Base-by-base conservation (phyloP, 2,797 vertebrate species). In the Lerista edwardsae region DNA sequence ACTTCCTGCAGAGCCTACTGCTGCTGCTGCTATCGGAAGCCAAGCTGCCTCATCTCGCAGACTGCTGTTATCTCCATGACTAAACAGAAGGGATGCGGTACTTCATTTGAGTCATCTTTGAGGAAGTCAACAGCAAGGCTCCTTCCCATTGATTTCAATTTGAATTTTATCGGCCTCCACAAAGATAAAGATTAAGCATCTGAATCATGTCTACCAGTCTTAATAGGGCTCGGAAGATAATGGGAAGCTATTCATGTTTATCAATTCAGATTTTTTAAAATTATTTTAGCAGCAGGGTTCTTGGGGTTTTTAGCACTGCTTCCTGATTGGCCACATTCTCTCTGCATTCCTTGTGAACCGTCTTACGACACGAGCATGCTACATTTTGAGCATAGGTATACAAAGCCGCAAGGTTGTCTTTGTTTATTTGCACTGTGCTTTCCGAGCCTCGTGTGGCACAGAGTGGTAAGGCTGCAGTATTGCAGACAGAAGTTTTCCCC, bases 1-100 rank as follows among this genome's bases (percentile, higher is more conserved):
- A 34, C 12, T 17, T 36, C 4, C 69, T 44, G 36, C 69, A 72
- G 5, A 65, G 1, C 17, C 41, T 65, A 6, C 41, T 29, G 0
- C 0, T 15, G 9, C 44, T 17, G 9, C 44, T n/a, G 0, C 0
- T 19, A 0, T 25, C 69, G 1, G 23, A 29, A 3, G 39, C 34
- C n/a, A 29, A 0, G 0, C 0, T 79, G 64, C 6, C 10, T 23
- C 39, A 47, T 27, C 31, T 55, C 0, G 3, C 15, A 83, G 34
- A 34, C 23, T 62, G 57, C 7, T 9, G 84, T 9, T 3, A 64
- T 3, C 1, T 3, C 0, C 0, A 0, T 84, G 75, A 44, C 1
- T 25, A 59, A 83, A 79, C 47, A 61, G 77, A 68, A 17, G 1
- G 11, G 19, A 81, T 61, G 10, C 31, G 14, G 23, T 41, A 76